Evolutionary conservation across 2,797 vertebrate species (phyloP).

Genomic region (Leptodactylus fallax): DNA sequence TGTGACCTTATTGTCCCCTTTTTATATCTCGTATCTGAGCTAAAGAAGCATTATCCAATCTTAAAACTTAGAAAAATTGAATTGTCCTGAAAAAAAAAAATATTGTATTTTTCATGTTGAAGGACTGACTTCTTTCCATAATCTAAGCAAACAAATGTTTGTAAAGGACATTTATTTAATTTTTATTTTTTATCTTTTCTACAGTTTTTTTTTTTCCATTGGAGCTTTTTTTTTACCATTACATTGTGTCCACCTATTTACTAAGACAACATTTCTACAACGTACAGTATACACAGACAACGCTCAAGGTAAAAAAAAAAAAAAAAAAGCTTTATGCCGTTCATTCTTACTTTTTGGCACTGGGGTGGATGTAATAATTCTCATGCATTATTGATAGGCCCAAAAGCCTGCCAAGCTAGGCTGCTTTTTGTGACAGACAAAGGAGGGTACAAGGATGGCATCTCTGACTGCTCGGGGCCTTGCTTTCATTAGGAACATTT

Average conservation of each 20-base stretch:
- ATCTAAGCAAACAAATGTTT: neutral
- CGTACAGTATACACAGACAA: constrained; percentile 52
- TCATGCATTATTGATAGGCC: constrained; percentile 82
- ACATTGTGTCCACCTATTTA: neutral
- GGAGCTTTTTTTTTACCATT: neutral
- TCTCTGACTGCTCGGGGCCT: constrained; percentile 73
- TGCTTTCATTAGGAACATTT: constrained; percentile 75
- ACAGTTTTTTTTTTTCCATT: neutral
- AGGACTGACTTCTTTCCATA: no score
- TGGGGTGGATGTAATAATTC: constrained; percentile 73
- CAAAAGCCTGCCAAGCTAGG: constrained; percentile 76
- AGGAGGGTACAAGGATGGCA: constrained; percentile 74
- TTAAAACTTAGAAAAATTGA: no score
- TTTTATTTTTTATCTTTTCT: neutral
- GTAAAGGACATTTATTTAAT: neutral
- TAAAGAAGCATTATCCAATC: no score
- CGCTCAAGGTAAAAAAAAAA: constrained; percentile 64
- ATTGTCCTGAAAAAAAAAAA: no score
- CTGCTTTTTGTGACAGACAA: constrained; percentile 72
- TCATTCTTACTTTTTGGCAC: constrained; percentile 69
- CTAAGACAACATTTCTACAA: constrained; percentile 28
- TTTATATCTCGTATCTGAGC: no score
- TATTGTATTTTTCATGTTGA: no score
- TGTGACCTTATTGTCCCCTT: no score
- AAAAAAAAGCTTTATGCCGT: constrained; percentile 60